Percentiles rank a stretch among this genome's conserved stretches.
phyloP scores from a whole-genome alignment of 2,113 vertebrate genomes.

The Paedocypris sp. region DNA sequence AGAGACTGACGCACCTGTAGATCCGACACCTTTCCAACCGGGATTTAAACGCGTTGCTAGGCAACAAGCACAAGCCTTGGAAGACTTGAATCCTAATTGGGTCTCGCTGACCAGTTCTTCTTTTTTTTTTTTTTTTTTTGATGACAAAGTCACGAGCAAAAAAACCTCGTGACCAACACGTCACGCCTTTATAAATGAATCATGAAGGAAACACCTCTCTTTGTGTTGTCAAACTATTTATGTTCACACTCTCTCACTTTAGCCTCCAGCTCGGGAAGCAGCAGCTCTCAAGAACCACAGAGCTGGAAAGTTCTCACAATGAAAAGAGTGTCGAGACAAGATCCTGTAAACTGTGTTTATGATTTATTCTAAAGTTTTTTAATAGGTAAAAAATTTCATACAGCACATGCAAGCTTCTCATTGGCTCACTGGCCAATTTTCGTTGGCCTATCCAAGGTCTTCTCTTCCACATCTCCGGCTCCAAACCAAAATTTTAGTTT shows the following conservation, averaged over 20 bases:
- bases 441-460: too few relatives aligned
- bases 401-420: too few relatives aligned
- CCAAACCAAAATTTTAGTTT: too few relatives aligned
- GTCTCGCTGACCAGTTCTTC: constrained; percentile 3
- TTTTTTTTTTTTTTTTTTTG: not conserved
- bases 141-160: not conserved
- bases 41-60: constrained; percentile 47
- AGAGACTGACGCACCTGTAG: constrained; percentile 23
- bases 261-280: constrained; percentile 18
- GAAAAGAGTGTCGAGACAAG: too few relatives aligned
- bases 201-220: constrained; percentile 5
- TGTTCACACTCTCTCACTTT: constrained; percentile 16
- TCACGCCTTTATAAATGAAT: constrained; percentile 23
- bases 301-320: constrained; percentile 1
- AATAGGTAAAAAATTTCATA: too few relatives aligned
- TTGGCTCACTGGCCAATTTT: too few relatives aligned
- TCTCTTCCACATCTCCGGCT: too few relatives aligned
- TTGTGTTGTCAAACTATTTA: constrained; percentile 23
- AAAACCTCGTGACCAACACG: not conserved
- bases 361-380: too few relatives aligned
- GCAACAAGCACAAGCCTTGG: constrained; percentile 42
- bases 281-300: constrained; percentile 8
- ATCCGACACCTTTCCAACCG: constrained; percentile 17
- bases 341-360: too few relatives aligned
- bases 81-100: constrained; percentile 28